Percentiles rank a stretch among this genome's conserved stretches.
Evolutionary conservation across 2,113 vertebrate species (phyloP).

Genomic region (Peromyscus maniculatus): DNA sequence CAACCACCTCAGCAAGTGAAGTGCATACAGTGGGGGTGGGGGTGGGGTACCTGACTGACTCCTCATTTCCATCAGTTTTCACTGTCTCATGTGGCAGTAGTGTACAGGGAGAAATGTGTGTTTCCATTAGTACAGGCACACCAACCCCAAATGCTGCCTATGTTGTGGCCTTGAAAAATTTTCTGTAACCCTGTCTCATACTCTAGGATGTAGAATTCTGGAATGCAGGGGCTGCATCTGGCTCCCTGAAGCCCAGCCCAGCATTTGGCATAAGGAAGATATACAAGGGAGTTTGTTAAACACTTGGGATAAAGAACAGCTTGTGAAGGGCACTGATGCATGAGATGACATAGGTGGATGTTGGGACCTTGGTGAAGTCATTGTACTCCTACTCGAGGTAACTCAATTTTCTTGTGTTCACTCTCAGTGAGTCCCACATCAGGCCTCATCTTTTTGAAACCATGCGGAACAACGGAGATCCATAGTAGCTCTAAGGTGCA

Average conservation of each 20-base stretch:
- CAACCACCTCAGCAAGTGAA: neutral
- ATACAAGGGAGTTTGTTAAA: neutral
- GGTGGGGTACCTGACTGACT: neutral
- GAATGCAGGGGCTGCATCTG: neutral
- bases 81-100: neutral
- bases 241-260: neutral
- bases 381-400: neutral
- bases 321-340: neutral
- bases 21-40: fast-evolving
- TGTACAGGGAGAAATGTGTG: fast-evolving
- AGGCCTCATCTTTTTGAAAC: neutral
- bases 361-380: neutral
- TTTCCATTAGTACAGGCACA: neutral
- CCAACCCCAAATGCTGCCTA: neutral
- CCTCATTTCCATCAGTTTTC: neutral
- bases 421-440: neutral
- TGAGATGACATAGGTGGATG: neutral
- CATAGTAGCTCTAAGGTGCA: neutral
- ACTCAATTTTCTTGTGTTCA: neutral
- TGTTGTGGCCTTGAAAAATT: neutral
- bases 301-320: neutral
- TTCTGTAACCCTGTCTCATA: neutral
- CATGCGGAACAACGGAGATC: neutral
- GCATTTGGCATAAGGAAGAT: neutral
- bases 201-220: neutral